A percentile compares a stretch with the other conserved stretches of the same genome.
Conservation (phyloP, 2,797 vertebrate genomes). For the Agapornis canus region DNA sequence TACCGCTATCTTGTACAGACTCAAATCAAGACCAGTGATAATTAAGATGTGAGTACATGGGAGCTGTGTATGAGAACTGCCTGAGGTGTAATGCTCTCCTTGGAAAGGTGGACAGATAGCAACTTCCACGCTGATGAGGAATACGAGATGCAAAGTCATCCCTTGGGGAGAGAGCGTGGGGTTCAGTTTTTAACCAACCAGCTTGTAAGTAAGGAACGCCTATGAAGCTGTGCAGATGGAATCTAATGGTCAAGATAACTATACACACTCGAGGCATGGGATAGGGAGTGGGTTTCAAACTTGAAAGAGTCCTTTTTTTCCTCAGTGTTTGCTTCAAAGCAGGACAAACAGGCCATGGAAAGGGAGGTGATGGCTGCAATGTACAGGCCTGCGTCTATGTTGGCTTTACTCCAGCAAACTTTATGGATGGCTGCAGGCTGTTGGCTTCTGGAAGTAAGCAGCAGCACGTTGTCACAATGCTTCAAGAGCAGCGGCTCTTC, state of each 20-base stretch:
- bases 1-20: background rate
- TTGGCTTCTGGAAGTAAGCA: background rate
- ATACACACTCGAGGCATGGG: background rate
- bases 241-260: background rate
- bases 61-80: background rate
- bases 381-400: background rate
- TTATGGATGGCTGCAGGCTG: background rate
- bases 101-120: background rate
- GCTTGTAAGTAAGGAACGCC: background rate
- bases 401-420: background rate
- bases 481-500: background rate
- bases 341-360: background rate
- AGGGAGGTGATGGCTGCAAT: background rate
- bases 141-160: background rate
- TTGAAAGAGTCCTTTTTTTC: background rate
- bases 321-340: background rate
- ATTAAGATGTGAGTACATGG: fast-evolving
- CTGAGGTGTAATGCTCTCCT: background rate
- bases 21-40: background rate
- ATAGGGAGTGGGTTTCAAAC: background rate
- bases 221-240: background rate
- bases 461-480: background rate
- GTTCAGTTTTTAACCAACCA: background rate
- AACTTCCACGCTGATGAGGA: background rate
- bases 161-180: fast-evolving